Percentiles rank a stretch among this genome's conserved stretches.
Evolutionary conservation across 2,113 vertebrate genomes (phyloP).

Genomic region (Chrysochloris asiatica): DNA sequence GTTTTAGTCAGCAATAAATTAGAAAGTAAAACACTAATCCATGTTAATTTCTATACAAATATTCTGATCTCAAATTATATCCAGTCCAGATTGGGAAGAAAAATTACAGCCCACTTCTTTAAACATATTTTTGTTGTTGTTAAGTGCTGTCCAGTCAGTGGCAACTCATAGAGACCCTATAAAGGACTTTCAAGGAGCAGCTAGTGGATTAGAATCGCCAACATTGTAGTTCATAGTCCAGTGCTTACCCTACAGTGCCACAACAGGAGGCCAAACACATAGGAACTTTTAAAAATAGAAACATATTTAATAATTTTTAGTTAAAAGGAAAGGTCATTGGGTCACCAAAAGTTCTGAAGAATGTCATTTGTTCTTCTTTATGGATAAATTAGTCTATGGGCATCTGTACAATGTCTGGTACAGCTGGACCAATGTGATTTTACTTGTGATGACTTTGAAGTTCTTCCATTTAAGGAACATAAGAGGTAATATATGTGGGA

Average conservation of each 20-base stretch:
- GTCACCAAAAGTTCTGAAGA: not conserved
- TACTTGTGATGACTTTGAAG: not conserved
- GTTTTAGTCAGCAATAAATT: not conserved
- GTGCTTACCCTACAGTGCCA: too few relatives aligned
- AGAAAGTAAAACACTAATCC: not conserved
- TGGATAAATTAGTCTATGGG: not conserved
- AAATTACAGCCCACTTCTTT: not conserved
- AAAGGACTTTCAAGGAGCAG: too few relatives aligned
- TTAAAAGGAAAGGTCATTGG: constrained; percentile 13
- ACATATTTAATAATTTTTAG: not conserved
- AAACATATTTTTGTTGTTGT: not conserved
- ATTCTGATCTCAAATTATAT: not conserved
- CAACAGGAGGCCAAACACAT: not conserved
- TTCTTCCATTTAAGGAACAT: not conserved
- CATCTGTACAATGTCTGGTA: not conserved
- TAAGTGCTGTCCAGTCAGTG: too few relatives aligned
- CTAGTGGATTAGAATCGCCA: too few relatives aligned
- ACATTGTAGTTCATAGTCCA: too few relatives aligned
- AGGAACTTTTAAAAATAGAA: not conserved
- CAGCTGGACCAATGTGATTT: rapidly evolving
- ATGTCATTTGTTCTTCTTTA: not conserved
- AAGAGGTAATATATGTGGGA: not conserved
- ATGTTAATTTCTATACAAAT: not conserved
- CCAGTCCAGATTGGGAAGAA: not conserved
- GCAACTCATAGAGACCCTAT: too few relatives aligned